Conservation (phyloP, 2,888 invertebrate genomes). For the Cephus pygmeus region DNA sequence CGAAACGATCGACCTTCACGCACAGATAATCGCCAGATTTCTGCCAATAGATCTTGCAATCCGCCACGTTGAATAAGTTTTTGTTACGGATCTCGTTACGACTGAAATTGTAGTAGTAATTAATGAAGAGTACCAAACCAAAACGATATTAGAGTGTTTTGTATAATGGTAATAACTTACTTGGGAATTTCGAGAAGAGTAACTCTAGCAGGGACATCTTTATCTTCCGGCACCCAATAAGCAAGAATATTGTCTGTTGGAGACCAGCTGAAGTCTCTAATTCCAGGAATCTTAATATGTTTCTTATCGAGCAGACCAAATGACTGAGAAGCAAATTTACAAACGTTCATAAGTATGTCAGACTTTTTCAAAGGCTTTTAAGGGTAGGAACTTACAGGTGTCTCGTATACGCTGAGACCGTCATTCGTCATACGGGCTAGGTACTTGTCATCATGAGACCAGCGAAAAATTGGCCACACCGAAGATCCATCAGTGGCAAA, state of each 20-base stretch:
- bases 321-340: conserved; percentile 69
- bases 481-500: conserved; percentile 87
- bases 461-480: conserved; percentile 95
- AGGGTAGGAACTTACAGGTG: conserved; percentile 73
- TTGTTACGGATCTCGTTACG: conserved; percentile 90
- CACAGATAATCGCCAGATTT: conserved; percentile 97
- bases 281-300: conserved; percentile 89
- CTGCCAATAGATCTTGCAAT: conserved; percentile 99
- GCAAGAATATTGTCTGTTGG: conserved; percentile 96
- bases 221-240: conserved; percentile 98
- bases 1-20: conserved; percentile 91
- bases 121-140: neutral
- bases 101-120: conserved; percentile 43
- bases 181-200: conserved; percentile 93
- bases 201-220: conserved; percentile 95
- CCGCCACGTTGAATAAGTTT: conserved; percentile 97
- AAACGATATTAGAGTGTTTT: neutral
- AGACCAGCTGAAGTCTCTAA: conserved; percentile 97
- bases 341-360: conserved; percentile 9
- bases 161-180: conserved; percentile 44
- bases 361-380: neutral
- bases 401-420: conserved; percentile 93
- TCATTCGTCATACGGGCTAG: conserved; percentile 90
- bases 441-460: conserved; percentile 96
- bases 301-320: conserved; percentile 95